Base-by-base conservation (phyloP, 92 coral and sea anemone species). In the Montipora capitata region DNA sequence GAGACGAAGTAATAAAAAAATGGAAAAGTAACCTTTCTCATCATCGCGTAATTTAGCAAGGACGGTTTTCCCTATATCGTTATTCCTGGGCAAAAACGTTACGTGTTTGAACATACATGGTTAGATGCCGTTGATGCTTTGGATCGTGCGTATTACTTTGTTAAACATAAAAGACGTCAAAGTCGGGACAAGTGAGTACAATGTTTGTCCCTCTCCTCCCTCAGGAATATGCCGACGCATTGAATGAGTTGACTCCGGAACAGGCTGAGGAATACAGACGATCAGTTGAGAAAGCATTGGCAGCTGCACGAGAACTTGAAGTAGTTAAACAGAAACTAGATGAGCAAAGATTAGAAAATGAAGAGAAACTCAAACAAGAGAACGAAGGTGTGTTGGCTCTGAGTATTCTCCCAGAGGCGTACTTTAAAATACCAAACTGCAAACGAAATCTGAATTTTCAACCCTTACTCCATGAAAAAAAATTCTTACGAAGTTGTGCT, bases 201-300 rank as follows among this genome's bases (percentile, higher is more conserved):
- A 54, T 54, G 0, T 7, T 2, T 54, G 57, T 59, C 62, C 51
- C 44, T 48, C 15, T 48, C 79, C 62, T 14, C 76, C 39, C 80
- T 54, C 78, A 97, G 99, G 99, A 97, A 85, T 97, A 97, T 77
- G 99, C 99, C 0, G 98, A 97, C 62, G 94, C 96, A 7, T 69
- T 97, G 77, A 97, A 95, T 56, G 99, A 97, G 85, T 82, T 97
- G 85, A 96, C 99, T 7, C 99, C 99, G 17, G 99, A 96, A 64
- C 98, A 97, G 75, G 98, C 98, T 4, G 99, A 97, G 61, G 99
- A 94, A 56, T 98, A 97, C 83, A 97, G 98, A 83, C 93, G 90
- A 66, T 96, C 99, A 41, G 99, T 97, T 17, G 98, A 97, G 87
- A 92, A 96, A 86, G 99, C 99, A 1, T 65, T 97, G 92, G 96